These are phyloP conservation scores for Morphnarchus princeps DNA, from an alignment of 2,113 vertebrate genomes.

Conservation along the genomic window DNA sequence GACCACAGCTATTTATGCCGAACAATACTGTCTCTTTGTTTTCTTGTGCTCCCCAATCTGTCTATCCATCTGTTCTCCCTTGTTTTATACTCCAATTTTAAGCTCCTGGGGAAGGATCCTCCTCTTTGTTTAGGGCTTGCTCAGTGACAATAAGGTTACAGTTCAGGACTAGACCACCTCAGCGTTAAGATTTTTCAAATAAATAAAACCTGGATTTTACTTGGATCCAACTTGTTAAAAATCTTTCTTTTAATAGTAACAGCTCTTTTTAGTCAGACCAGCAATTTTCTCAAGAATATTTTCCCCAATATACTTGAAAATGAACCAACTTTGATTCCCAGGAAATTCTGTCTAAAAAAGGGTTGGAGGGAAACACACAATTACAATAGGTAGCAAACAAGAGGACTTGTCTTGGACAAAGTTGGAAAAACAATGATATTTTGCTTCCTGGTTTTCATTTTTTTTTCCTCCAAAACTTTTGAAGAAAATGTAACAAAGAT, in stretches of 20 bases:
- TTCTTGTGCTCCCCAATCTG: slow-evolving; percentile 21
- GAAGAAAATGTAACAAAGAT: fast-evolving
- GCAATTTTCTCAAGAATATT: neutral
- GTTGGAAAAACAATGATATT: neutral
- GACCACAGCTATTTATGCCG: neutral
- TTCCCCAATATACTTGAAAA: fast-evolving
- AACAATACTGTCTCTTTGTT: slow-evolving; percentile 5
- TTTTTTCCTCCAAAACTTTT: neutral
- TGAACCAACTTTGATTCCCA: neutral
- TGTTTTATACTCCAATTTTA: neutral
- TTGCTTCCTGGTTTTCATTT: neutral
- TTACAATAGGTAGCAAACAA: neutral
- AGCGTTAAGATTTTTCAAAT: fast-evolving
- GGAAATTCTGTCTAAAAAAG: neutral
- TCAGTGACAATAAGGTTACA: neutral
- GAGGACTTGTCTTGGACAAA: neutral
- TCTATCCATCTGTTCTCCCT: slow-evolving; percentile 24
- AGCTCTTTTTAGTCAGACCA: neutral
- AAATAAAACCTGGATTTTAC: neutral
- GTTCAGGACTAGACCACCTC: neutral
- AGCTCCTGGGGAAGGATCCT: slow-evolving; percentile 40
- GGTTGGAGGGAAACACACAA: neutral
- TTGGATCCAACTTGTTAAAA: neutral
- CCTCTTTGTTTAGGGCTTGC: neutral
- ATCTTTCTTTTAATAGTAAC: neutral